Base-by-base conservation (phyloP, 2,888 invertebrate genomes). In the Oligia fasciuncula region DNA sequence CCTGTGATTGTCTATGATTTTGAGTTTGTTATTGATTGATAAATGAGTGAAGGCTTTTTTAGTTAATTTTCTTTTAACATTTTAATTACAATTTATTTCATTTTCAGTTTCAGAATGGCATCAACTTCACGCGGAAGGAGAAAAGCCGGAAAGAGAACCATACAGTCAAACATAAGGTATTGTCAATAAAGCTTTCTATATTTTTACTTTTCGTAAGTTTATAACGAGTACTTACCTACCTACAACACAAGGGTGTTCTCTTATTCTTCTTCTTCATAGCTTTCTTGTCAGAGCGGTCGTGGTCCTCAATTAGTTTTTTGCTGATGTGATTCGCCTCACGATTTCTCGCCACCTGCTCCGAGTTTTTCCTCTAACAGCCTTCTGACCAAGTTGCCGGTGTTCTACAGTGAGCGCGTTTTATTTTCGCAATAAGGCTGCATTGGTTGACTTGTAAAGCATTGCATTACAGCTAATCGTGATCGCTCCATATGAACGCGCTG, bases 31-130 rank as follows among this genome's bases (percentile, higher is more conserved):
- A 29, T 35, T 9, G 17, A 29, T 49, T 17, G 23, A 35, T 17
- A 1, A 65, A 17, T 43, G 14, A 35, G 11, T 43, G 29, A n/a
- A 29, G 13, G 14, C n/a, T 60, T 9, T 51, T 49, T 2, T 71
- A 8, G 35, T n/a, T 35, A 0, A 54, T 13, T 29, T 17, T 40
- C 4, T 19, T 23, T 35, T 14, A 23, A 19, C 0, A 8, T 23
- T 19, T 11, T 11, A 19, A 46, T 35, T 11, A 40, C 49, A 60
- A 51, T 88, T 76, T 35, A 13, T 66, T 70, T 68, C 35, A 69
- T 89, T 95, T 93, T 57, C 94, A 96, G 96, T 95, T 96, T 83
- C 93, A 93, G 73, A 95, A 94, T 79, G 93, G 94, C 72, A 92
- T 95, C 85, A 94, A 93, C 88, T 94, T 92, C 79, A 93, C 94